Conservation (phyloP, 35 echinoderm and acorn worm species). For the Heliocidaris tuberculata region DNA sequence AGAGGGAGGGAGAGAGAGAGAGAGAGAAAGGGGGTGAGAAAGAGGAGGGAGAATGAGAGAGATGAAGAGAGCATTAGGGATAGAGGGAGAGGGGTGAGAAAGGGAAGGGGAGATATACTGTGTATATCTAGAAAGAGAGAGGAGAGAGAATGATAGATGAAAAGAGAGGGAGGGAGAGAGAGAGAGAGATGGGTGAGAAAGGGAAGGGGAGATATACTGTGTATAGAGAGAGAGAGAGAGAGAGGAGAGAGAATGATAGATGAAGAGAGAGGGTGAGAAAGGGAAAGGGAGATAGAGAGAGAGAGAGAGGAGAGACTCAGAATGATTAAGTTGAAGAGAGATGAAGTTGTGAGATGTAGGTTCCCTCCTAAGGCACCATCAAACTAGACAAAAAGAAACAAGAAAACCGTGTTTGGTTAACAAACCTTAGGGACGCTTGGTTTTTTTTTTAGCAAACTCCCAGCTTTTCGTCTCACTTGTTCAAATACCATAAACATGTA, state of each 20-base stretch:
- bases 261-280: too few species aligned
- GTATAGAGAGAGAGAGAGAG: too few species aligned
- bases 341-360: background rate
- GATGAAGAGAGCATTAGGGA: background rate
- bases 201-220: too few species aligned
- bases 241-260: too few species aligned
- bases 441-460: background rate
- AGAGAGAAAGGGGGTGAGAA: background rate
- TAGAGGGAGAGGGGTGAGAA: background rate
- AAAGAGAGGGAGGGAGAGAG: background rate
- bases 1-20: too few species aligned
- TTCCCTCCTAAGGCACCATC: background rate
- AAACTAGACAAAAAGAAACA: background rate
- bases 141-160: background rate
- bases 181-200: too few species aligned
- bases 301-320: too few species aligned
- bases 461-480: background rate
- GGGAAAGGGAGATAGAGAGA: too few species aligned
- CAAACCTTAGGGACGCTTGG: background rate
- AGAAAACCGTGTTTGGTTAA: background rate
- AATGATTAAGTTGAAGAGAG: too few species aligned
- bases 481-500: background rate
- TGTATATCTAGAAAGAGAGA: background rate
- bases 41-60: background rate
- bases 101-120: background rate